A percentile compares a stretch with the other conserved stretches of the same genome.
These are phyloP conservation scores for Coelopa frigida DNA, from an alignment of 1,140 invertebrate genomes.

Conservation along the genomic window DNA sequence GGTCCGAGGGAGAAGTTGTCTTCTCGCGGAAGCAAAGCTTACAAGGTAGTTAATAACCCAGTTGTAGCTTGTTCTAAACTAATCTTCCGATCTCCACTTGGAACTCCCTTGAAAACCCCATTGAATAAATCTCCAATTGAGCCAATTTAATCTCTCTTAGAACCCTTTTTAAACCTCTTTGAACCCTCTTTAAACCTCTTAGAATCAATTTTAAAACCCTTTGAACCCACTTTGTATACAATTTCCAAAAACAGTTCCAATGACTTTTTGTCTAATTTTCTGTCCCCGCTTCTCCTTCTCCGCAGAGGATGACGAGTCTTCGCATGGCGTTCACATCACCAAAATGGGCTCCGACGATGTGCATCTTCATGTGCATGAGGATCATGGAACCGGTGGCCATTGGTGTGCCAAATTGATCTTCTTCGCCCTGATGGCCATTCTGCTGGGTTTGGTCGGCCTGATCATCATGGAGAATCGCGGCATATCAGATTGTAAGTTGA, in stretches of 20 bases:
- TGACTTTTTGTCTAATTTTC: neutral
- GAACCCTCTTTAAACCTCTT: neutral
- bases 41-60: constrained; percentile 30
- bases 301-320: constrained; percentile 34
- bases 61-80: neutral
- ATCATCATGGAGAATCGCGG: constrained; percentile 74
- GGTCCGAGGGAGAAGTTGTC: constrained; percentile 37
- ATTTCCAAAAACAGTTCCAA: neutral
- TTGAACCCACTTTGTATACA: neutral
- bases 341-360: constrained; percentile 47
- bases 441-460: constrained; percentile 63
- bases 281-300: neutral
- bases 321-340: constrained; percentile 42
- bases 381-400: constrained; percentile 65
- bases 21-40: constrained; percentile 38
- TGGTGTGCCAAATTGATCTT: constrained; percentile 77
- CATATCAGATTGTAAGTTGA: constrained; percentile 62
- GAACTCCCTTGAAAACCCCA: neutral
- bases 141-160: neutral
- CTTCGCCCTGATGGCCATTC: constrained; percentile 61
- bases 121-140: neutral
- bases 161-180: neutral
- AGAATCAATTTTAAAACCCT: neutral
- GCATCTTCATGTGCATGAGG: constrained; percentile 67
- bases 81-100: neutral